phyloP scores from a whole-genome alignment of 1,140 invertebrate genomes.

The Trissolcus basalis region DNA sequence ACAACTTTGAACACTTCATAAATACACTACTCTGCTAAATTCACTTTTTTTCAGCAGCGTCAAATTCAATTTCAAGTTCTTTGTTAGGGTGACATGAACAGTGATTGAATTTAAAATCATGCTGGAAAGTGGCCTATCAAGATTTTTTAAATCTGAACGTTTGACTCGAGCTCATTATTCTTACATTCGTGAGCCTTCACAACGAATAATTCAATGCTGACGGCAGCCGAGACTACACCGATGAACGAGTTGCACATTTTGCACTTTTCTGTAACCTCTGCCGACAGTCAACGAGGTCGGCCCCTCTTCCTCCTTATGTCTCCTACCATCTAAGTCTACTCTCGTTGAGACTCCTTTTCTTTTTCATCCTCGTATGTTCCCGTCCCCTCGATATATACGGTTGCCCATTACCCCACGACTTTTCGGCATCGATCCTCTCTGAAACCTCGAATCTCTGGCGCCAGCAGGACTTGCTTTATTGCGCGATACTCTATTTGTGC shows the following conservation, averaged over 20 bases:
- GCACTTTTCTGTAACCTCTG: slow-evolving; percentile 64
- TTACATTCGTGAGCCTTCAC: slow-evolving; percentile 47
- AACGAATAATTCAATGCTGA: slow-evolving; percentile 63
- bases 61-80: background rate
- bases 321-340: slow-evolving; percentile 54
- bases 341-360: slow-evolving; percentile 58
- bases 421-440: slow-evolving; percentile 47
- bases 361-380: slow-evolving; percentile 52
- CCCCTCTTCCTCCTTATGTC: slow-evolving; percentile 46
- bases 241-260: slow-evolving; percentile 66
- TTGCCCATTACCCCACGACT: slow-evolving; percentile 53
- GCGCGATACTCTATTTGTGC: slow-evolving; percentile 52
- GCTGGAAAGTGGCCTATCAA: slow-evolving; percentile 10
- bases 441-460: slow-evolving; percentile 59
- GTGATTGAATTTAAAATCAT: slow-evolving; percentile 32
- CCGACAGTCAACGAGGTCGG: slow-evolving; percentile 60
- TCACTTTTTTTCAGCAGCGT: too few relatives aligned
- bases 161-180: slow-evolving; percentile 49
- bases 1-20: too few relatives aligned
- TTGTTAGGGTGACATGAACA: slow-evolving; percentile 13
- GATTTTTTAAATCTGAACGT: slow-evolving; percentile 40
- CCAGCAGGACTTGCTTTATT: slow-evolving; percentile 55
- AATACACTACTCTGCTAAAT: too few relatives aligned
- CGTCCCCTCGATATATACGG: slow-evolving; percentile 48
- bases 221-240: slow-evolving; percentile 59